Base-by-base conservation (phyloP, 2,888 invertebrate genomes). In the Acanthosepion pharaonis region DNA sequence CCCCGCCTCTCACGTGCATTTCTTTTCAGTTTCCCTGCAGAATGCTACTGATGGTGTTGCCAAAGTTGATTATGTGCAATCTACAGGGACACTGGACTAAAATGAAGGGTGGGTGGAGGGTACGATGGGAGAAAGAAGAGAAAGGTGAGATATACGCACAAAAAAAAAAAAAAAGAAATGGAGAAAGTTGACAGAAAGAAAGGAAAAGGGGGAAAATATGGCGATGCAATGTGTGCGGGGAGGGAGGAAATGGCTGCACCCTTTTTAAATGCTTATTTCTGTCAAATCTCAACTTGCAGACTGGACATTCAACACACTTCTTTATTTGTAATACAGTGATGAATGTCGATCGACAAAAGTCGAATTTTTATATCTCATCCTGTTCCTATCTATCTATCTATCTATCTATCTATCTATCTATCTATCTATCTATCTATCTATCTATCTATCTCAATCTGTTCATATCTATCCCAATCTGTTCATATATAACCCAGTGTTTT, bases 181-280 rank as follows among this genome's bases (percentile, higher is more conserved):
- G 25, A 25, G 23, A 4, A 23, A 25, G 64, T 3, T 23, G 64
- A n/a, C 8, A n/a, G 64, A n/a, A n/a, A 33, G 28, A n/a, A n/a
- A 28, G 28, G 6, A 78, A 78, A n/a, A 3, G 8, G 28, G n/a
- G 25, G 6, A 11, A n/a, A 15, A 78, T 33, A 33, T 33, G 33
- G 33, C 0, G 28, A 3, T 0, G 8, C 28, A 0, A 5, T 6
- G 1, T 25, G 28, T 0, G 64, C 0, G n/a, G 0, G 6, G 9
- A n/a, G 28, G 28, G 1, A 28, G 0, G 9, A n/a, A n/a, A n/a
- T 78, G 28, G 28, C 64, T n/a, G 28, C 28, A 78, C n/a, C 28
- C 64, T 28, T 78, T 78, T 78, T n/a, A 78, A 78, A 78, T 78
- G n/a, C 64, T 78, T n/a, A 78, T 28, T 78, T 78, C 28, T 28